Base-by-base conservation (phyloP, 2,888 invertebrate species). In the Drosophila merina region DNA sequence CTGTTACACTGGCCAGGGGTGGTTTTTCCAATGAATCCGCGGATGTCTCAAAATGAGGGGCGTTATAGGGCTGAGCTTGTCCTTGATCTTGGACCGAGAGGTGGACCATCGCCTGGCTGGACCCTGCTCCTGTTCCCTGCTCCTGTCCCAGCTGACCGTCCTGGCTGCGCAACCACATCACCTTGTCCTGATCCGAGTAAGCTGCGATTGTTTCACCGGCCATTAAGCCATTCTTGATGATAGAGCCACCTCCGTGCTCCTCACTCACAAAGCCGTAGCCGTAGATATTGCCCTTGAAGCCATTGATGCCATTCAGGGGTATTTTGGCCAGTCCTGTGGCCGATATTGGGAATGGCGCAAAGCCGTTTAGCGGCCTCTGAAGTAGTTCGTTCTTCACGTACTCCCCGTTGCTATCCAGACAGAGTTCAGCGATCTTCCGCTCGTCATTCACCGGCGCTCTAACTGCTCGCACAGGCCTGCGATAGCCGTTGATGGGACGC, bases 401-500 rank as follows among this genome's bases (percentile, higher is more conserved):
- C 12, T 56, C 71, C 1, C 55, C 62, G 10, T 62, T 70, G 47
- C 50, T 70, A 36, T 70, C 56, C 26, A 70, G 51, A 45, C 55
- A 52, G 14, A 70, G 48, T 12, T 70, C 70, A 1, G 70, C 47
- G 10, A 55, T 7, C 7, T 6, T 47, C 10, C 26, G 28, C 1
- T 33, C 26, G 5, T 48, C 12, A 0, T 12, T 12, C 8, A 3
- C 4, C 8, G 33, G 3, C n/a, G 12, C 38, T 9, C 8, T 9
- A 4, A 5, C 3, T 20, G 38, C 20, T n/a, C 2, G 42, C 3
- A 8, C 10, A 8, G 2, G n/a, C 8, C 12, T 10, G 20, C 14
- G 2, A 1, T 9, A 2, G 9, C 64, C 48, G n/a, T 64, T 66
- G 4, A 14, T 28, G 3, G 25, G 48, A 1, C 48, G 20, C 12